Conservation (phyloP, 2,113 vertebrate genomes). For the Passerina amoena region DNA sequence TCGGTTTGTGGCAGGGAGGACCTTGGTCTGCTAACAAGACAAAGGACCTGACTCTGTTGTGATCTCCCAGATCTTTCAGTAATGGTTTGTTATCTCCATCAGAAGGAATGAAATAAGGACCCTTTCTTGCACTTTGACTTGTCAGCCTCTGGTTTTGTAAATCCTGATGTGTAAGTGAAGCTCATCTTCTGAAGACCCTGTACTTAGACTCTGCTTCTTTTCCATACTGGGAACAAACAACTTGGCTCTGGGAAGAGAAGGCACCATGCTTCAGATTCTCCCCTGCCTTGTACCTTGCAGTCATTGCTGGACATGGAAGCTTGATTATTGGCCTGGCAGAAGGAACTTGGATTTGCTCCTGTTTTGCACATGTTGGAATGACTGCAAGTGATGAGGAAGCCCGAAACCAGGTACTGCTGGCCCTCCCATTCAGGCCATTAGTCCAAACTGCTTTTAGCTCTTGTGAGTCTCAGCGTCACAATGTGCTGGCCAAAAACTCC, state of each 20-base stretch:
- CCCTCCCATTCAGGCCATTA: conserved; percentile 63
- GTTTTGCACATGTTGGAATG: conserved; percentile 4
- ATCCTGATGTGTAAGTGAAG: conserved; percentile 24
- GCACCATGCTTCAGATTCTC: conserved; percentile 42
- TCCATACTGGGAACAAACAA: conserved; percentile 63
- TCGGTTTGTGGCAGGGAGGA: neutral
- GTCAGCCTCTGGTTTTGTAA: conserved; percentile 47
- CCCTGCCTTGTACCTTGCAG: conserved; percentile 47
- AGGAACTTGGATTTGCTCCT: neutral
- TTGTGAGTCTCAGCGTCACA: conserved; percentile 75
- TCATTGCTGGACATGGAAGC: neutral
- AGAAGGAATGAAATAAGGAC: neutral
- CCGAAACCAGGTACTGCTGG: conserved; percentile 51
- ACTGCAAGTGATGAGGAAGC: conserved; percentile 38
- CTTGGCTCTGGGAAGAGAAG: conserved; percentile 54
- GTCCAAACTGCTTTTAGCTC: conserved; percentile 78
- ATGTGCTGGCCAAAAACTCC: conserved; percentile 75
- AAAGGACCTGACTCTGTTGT: neutral
- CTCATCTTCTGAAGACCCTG: conserved; percentile 57
- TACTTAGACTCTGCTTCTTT: conserved; percentile 68
- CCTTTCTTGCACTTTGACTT: conserved; percentile 55
- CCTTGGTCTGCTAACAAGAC: neutral
- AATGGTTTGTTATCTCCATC: conserved; percentile 27
- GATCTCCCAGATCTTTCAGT: conserved; percentile 6
- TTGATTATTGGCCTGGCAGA: neutral